Evolutionary conservation across 1,140 invertebrate species (phyloP).

Genomic region (Drosophila ohnishii): DNA sequence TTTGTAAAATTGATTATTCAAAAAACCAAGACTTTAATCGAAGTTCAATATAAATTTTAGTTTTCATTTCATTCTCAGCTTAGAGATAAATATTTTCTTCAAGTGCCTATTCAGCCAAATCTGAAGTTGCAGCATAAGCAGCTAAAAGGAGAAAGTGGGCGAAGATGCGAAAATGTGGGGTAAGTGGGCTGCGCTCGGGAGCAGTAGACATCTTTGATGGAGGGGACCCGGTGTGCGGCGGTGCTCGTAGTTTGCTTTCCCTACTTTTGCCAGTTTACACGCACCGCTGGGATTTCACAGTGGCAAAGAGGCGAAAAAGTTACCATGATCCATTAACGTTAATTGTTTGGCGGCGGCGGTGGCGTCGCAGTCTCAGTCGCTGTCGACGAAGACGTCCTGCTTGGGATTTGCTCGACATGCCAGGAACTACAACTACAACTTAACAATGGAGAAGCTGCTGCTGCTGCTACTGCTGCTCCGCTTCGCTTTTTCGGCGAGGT

Average conservation of each 20-base stretch:
- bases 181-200: conserved; percentile 10
- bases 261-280: conserved; percentile 80
- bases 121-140: conserved; percentile 40
- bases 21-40: background rate
- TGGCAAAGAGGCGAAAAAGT: conserved; percentile 79
- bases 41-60: too few species aligned
- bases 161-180: background rate
- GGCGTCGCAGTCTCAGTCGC: conserved; percentile 16
- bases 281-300: conserved; percentile 80
- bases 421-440: conserved; percentile 46
- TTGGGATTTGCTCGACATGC: conserved; percentile 74
- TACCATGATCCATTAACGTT: conserved; percentile 82
- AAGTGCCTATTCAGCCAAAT: conserved; percentile 17
- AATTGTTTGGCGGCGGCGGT: conserved; percentile 76
- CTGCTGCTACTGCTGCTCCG: conserved; percentile 2
- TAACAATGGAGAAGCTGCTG: conserved; percentile 36
- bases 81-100: background rate
- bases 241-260: conserved; percentile 65
- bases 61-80: background rate
- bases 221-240: background rate
- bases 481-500: conserved; percentile 46
- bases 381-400: conserved; percentile 58
- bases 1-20: background rate
- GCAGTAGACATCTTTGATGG: conserved; percentile 46
- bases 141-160: conserved; percentile 15